Percentiles rank a stretch among this genome's conserved stretches.
These are phyloP conservation scores for Phallusia fumigata DNA, from an alignment of 23 tunicate species.

Conservation along the genomic window DNA sequence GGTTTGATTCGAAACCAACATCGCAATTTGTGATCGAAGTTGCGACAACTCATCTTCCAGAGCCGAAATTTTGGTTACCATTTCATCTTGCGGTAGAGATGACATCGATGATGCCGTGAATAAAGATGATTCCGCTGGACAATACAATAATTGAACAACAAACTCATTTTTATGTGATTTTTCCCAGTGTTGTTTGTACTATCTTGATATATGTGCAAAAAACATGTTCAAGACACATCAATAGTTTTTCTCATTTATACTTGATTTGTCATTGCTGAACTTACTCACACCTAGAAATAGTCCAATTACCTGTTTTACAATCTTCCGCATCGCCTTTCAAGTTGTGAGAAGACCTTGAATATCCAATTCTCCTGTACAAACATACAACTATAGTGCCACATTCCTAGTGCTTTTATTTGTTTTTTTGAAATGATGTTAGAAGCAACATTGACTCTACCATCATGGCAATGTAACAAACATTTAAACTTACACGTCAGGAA, in stretches of 20 bases:
- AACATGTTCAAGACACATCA: too few species aligned
- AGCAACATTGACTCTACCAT: too few species aligned
- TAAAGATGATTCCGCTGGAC: conserved; percentile 1
- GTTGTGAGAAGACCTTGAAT: background rate
- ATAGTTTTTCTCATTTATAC: too few species aligned
- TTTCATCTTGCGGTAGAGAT: conserved; percentile 22
- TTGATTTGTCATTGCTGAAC: background rate
- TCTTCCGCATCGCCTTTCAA: background rate
- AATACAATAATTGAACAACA: too few species aligned
- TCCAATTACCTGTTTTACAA: background rate
- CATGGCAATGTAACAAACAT: background rate
- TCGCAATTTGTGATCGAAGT: conserved; percentile 84
- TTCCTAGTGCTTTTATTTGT: too few species aligned
- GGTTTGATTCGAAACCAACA: conserved; percentile 70
- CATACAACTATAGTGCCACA: too few species aligned
- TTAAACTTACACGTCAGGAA: conserved; percentile 53
- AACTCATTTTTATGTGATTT: too few species aligned
- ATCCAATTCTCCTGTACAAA: background rate
- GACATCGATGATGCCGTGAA: conserved; percentile 35
- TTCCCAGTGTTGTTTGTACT: too few species aligned
- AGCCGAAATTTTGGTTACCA: conserved; percentile 83
- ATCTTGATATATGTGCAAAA: too few species aligned
- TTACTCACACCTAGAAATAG: too few species aligned
- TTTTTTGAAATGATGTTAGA: too few species aligned
- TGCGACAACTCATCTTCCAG: conserved; percentile 85